A percentile compares a stretch with the other conserved stretches of the same genome.
Conservation (phyloP, 2,113 vertebrate genomes). For the Paracanthobrama guichenoti region DNA sequence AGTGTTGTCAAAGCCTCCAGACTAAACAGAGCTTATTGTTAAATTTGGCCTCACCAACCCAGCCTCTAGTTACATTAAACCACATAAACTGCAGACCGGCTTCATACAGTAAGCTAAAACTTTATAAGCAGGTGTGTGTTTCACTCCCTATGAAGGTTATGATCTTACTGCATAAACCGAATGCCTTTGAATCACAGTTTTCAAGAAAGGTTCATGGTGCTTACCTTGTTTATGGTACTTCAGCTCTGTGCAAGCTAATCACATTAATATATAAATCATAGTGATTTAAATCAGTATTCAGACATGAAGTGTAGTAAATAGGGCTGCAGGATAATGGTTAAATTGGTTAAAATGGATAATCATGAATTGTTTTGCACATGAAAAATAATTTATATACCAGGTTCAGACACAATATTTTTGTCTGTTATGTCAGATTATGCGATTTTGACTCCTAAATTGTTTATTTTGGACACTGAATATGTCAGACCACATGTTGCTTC, state of each 20-base stretch:
- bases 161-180: neutral
- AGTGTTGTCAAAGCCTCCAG: slow-evolving; percentile 13
- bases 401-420: no score
- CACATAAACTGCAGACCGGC: neutral
- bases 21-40: slow-evolving; percentile 23
- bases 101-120: neutral
- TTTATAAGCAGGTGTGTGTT: neutral
- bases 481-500: no score
- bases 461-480: no score
- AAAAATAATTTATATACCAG: no score
- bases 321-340: no score
- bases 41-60: neutral
- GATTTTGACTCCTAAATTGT: no score
- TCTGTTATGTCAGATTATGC: no score
- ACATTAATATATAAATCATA: neutral
- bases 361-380: no score
- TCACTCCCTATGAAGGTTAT: neutral
- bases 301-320: neutral
- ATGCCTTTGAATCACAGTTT: neutral
- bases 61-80: slow-evolving; percentile 12
- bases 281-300: neutral
- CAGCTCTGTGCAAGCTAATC: neutral
- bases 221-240: neutral
- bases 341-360: no score
- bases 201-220: neutral